Evolutionary conservation across 2,888 invertebrate species (phyloP), one percentile per base, ranked within the genome.

Genomic region (Lamellibrachia satsuma): DNA sequence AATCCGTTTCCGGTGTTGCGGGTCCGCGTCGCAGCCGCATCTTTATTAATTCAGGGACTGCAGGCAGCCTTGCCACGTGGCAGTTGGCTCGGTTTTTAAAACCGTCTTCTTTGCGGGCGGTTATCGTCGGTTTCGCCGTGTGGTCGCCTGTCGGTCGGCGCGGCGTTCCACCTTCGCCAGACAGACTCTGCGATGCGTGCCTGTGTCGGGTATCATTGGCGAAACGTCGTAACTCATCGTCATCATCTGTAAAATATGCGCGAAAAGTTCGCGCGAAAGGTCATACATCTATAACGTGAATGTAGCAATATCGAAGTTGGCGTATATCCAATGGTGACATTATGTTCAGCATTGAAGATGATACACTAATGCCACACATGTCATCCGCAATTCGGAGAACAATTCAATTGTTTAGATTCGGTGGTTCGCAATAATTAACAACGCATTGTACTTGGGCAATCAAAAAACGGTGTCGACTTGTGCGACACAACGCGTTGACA

Each of bases 1-100:
- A 75, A 75, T 75, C 75, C 75, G n/a, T 75, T 75, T 75, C 75
- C 22, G 22, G n/a, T 75, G 75, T 75, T 22, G 75, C 11, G 75
- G 75, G 75, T 15, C 75, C 75, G 75, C 22, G 22, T 75, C 15
- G 75, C 6, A 75, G 22, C 15, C 75, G 75, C 75, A 7, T 75
- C 75, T 75, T 75, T 75, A 75, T 75, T 75, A 75, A 75, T 75
- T 75, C 75, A 75, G n/a, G 75, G 75, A 22, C 11, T 75, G 75
- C 57, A 39, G 57, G 6, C 1, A n/a, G 75, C 6, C 3, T 6
- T 22, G 11, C 75, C 75, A 22, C 75, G 7, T 57, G 57, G 57
- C 7, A 15, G 57, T 57, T 7, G 39, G 39, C 39, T 39, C 39
- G 39, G 39, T 39, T 39, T 39, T 39, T 39, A 39, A 39, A 39